Conservation (phyloP, 2,797 vertebrate species). For the Rousettus madagascariensis region DNA sequence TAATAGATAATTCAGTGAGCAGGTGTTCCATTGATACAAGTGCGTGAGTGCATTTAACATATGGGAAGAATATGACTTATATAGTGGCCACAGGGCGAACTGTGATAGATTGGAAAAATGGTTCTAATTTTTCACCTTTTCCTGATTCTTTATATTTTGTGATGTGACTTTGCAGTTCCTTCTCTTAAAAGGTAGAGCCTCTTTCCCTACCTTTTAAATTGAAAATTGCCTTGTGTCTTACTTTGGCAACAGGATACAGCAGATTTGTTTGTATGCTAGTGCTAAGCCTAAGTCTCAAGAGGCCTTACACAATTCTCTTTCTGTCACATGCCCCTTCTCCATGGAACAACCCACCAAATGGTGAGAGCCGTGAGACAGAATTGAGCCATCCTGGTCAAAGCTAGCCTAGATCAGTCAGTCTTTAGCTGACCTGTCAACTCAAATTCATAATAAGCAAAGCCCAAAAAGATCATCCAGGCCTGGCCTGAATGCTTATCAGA, state of each 20-base stretch:
- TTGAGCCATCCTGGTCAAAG: neutral
- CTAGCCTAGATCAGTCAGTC: neutral
- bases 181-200: neutral
- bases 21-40: conserved; percentile 31
- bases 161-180: neutral
- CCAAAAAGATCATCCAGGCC: neutral
- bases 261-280: neutral
- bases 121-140: neutral
- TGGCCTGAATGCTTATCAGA: neutral
- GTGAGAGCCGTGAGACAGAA: neutral
- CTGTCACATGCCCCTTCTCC: neutral
- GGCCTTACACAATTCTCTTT: neutral
- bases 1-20: conserved; percentile 26
- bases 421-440: neutral
- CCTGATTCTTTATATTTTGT: neutral
- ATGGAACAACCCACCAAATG: neutral
- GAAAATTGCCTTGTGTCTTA: neutral
- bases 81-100: neutral
- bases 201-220: neutral
- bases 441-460: neutral
- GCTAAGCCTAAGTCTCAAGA: neutral
- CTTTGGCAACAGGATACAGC: neutral
- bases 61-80: neutral
- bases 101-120: neutral
- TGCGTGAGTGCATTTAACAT: neutral